Base-by-base conservation (phyloP, 1,140 invertebrate genomes). In the Anoplolepis gracilipes region DNA sequence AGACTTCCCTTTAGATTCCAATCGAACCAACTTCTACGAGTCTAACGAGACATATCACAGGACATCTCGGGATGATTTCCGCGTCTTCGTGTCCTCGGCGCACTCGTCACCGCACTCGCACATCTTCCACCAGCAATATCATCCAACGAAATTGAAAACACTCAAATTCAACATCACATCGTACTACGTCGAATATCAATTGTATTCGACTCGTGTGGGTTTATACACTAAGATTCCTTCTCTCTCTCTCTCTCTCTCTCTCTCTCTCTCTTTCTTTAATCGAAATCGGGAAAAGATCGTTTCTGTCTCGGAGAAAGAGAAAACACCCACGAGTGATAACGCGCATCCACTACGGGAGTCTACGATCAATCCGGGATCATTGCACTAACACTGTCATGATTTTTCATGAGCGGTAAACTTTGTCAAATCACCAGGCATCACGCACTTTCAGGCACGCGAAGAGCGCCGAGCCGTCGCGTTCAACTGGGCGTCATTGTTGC, bases 401-500 rank as follows among this genome's bases (percentile, higher is more conserved):
- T 75, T 85, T 85, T 61, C 42, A 25, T 7, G 22, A 46, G 42
- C 33, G 4, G 72, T 22, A 42, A 72, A 72, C 30, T 22, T 72
- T 5, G 46, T 62, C 22, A 59, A 70, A 81, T n/a, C 87, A 59
- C 55, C 13, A 49, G 13, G 46, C 46, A 16, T n/a, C 30, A 10
- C 61, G 59, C 65, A 87, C 85, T 86, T 61, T 81, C 76, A 39
- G 30, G 62, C 77, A 86, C 69, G 78, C 85, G 78, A 79, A 84
- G 67, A 90, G 72, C 55, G 89, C 77, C 92, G 93, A 90, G 82
- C 84, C 88, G 75, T 76, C 91, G 92, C 87, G 91, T 91, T 91
- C 73, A 92, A 94, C 94, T 94, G 94, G 92, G 93, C 94, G 93
- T 95, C 93, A 94, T 95, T 94, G 94, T 93, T 92, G 91, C 87